phyloP scores from a whole-genome alignment of 2,113 vertebrate genomes.

The Charina bottae region DNA sequence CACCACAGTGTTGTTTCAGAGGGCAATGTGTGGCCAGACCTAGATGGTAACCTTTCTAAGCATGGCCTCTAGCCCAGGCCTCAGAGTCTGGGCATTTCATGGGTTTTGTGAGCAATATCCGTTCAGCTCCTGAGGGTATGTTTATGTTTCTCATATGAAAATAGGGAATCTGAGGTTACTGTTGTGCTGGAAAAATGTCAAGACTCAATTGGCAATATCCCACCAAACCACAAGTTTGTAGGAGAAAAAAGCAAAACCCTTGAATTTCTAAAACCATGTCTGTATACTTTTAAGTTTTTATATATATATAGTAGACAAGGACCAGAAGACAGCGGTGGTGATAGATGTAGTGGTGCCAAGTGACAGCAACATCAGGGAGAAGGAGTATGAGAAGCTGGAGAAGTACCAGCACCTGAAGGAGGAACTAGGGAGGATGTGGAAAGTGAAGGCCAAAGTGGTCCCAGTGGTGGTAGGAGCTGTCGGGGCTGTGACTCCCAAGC shows the following conservation, averaged over 20 bases:
- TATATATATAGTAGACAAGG: too few species aligned
- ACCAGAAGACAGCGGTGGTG: too few species aligned
- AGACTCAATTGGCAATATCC: conserved; percentile 74
- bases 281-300: conserved; percentile 59
- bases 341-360: too few species aligned
- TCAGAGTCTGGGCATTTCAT: conserved; percentile 34
- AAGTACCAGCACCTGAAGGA: too few species aligned
- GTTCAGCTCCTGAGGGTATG: conserved; percentile 45
- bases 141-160: conserved; percentile 62
- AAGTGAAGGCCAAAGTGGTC: too few species aligned
- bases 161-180: conserved; percentile 71
- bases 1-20: not conserved
- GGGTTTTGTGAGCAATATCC: conserved; percentile 55
- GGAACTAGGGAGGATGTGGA: too few species aligned
- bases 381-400: too few species aligned
- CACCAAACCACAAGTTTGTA: conserved; percentile 72
- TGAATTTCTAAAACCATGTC: conserved; percentile 66
- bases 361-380: too few species aligned
- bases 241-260: conserved; percentile 66
- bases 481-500: too few species aligned
- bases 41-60: conserved; percentile 23
- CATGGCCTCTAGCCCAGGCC: conserved; percentile 24
- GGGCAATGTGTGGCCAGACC: conserved; percentile 21
- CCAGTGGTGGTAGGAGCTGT: too few species aligned
- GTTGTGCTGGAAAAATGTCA: conserved; percentile 72